Evolutionary conservation across 2,888 invertebrate genomes (phyloP).

Genomic region (Trachelus stipa): DNA sequence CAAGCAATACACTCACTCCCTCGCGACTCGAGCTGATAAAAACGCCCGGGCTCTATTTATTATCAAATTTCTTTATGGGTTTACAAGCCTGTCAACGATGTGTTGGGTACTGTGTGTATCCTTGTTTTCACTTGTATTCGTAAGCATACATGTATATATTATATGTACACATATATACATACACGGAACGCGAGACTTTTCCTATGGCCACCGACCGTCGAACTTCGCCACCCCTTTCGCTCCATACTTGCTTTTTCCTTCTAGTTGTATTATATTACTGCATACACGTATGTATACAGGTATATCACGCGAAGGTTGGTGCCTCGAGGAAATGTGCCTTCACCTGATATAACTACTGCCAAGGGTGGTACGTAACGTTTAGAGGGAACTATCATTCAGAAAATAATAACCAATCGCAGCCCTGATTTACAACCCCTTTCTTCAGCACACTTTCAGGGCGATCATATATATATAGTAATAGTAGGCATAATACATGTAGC

Average conservation of each 20-base stretch:
- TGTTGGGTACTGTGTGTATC: conserved; percentile 18
- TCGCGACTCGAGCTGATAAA: conserved; percentile 41
- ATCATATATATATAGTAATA: conserved; percentile 3
- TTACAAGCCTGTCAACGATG: conserved; percentile 60
- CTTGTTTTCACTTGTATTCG: neutral
- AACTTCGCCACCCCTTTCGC: neutral
- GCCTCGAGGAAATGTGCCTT: neutral
- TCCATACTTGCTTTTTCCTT: neutral
- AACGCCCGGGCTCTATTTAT: conserved; percentile 54
- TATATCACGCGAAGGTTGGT: neutral
- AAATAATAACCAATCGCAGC: conserved; percentile 43
- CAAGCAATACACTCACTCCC: conserved; percentile 41
- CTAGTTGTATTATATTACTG: neutral
- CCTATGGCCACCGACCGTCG: neutral
- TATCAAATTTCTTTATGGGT: conserved; percentile 65
- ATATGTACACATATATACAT: too few relatives aligned
- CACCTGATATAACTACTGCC: neutral
- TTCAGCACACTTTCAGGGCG: conserved; percentile 3
- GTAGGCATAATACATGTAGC: neutral
- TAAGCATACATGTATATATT: neutral
- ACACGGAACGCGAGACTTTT: neutral
- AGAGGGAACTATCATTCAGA: conserved; percentile 43
- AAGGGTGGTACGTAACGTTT: conserved; percentile 22
- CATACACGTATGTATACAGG: neutral
- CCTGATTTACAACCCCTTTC: conserved; percentile 39